Evolutionary conservation across 2,888 invertebrate species (phyloP), one percentile per base, ranked within the genome.

Genomic region (Ptychoptera albimana): DNA sequence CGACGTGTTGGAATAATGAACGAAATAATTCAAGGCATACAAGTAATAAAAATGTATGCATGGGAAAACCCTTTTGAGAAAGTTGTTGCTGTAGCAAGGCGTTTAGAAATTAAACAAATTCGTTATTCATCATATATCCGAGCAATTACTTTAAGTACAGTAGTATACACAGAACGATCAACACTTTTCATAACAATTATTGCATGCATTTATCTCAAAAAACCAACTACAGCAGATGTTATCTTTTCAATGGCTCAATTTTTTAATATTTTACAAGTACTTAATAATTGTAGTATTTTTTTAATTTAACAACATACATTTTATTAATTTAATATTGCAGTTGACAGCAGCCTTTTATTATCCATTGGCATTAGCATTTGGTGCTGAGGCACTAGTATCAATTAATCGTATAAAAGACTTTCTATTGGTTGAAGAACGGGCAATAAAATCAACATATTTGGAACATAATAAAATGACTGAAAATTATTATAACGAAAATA

Each of bases 31-130:
- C 75, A 75, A 9, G 88, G 86, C 1, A 88, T 91, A 55, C 77
- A 84, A 56, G 85, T 88, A 12, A 86, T 91, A 56, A 91, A 91
- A 68, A 88, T 89, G 87, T 89, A 88, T 61, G 82, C 86, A 0
- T 91, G 89, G 81, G 91, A 91, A 62, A 76, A 75, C 52, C 82
- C 87, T 0, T 89, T 91, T 57, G 78, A 80, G 2, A 72, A 76
- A 44, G 66, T 86, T 10, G 77, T 89, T 7, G 75, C 73, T 45
- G 69, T 72, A 48, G 77, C 83, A 1, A 70, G 88, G 31, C 31
- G 16, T 10, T 34, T 34, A 51, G 82, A 83, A 68, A 73, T 82
- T 46, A 71, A 70, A 45, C 73, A 75, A 53, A 79, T 82, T 49
- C 69, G 74, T 39, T 67, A 73, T n/a, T 76, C 78, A 3, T 78